Conservation (phyloP, 2,113 vertebrate genomes). For the Gorilla gorilla region DNA sequence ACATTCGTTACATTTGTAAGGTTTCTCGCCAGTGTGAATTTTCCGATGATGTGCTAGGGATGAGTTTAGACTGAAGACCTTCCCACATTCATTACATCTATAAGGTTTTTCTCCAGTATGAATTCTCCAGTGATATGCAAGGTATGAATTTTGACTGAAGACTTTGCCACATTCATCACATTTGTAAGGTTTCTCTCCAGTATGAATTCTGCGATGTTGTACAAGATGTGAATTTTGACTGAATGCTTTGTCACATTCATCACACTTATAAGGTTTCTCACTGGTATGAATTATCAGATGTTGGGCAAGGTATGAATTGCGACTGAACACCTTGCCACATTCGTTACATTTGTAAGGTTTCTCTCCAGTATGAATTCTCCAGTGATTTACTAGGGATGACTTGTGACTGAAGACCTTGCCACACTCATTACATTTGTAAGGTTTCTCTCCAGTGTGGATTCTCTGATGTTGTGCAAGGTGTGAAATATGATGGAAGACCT, state of each 20-base stretch:
- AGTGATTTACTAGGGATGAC: not conserved
- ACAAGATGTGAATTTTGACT: not conserved
- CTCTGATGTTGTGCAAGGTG: not conserved
- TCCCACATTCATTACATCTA: not conserved
- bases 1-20: not conserved
- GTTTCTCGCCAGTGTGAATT: not conserved
- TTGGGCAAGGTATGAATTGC: not conserved
- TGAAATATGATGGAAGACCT: not conserved
- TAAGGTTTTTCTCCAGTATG: not conserved
- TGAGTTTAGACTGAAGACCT: not conserved
- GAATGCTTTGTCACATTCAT: not conserved
- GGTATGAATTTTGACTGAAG: conserved; percentile 18
- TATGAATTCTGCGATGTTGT: not conserved
- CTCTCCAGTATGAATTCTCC: not conserved
- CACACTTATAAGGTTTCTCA: not conserved
- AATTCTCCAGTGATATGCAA: accelerated
- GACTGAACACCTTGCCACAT: not conserved
- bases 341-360: not conserved
- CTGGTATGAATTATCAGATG: not conserved
- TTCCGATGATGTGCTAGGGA: not conserved
- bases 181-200: not conserved
- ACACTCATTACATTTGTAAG: not conserved
- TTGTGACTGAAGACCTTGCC: not conserved
- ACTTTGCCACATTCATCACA: not conserved
- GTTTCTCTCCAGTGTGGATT: not conserved